Evolutionary conservation across 2,113 vertebrate species (phyloP), one percentile per base, ranked within the genome.

Genomic region (Zosterops lateralis): DNA sequence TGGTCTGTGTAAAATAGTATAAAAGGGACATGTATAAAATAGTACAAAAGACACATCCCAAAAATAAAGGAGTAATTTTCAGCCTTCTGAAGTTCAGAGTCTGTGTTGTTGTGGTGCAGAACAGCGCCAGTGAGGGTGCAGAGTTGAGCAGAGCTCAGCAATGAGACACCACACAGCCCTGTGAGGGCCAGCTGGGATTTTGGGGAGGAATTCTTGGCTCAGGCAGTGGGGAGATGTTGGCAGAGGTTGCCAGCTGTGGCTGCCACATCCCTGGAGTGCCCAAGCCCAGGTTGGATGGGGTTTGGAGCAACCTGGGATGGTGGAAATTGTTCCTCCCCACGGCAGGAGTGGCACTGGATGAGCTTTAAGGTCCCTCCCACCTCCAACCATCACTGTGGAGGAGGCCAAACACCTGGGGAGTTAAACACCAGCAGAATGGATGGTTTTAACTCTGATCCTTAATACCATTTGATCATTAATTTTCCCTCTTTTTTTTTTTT

Each of bases 401-500:
- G 61, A 12, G 65, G 56, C 48, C 12, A 5, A 15, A 13, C 66
- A 88, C 88, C 90, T 71, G 83, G 68, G 48, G 68, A 84, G 61
- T 92, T 92, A 90, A 96, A 90, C 83, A 94, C 26, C 31, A 26
- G 44, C 36, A 53, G 48, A 36, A 42, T 1, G 32, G 54, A 50
- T 4, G 2, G 61, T 80, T 88, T 80, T 90, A 94, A 93, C 87
- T 78, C 74, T 8, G 36, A 57, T 73, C 66, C 60, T 91, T 82
- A 84, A 79, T 65, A 74, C 51, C 77, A 67, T 75, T 70, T 32
- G 36, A 86, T 56, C 87, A 74, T 77, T 87, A 83, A 89, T 83
- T 95, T 82, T 53, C 26, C 17, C 25, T 47, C 3, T 17, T 36
- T 9, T 36, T 36, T 36, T 36, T 36, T 36, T 36, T 36, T 36